These are phyloP conservation scores for Drosophila micromelanica DNA, from an alignment of 1,140 invertebrate genomes.

Conservation along the genomic window DNA sequence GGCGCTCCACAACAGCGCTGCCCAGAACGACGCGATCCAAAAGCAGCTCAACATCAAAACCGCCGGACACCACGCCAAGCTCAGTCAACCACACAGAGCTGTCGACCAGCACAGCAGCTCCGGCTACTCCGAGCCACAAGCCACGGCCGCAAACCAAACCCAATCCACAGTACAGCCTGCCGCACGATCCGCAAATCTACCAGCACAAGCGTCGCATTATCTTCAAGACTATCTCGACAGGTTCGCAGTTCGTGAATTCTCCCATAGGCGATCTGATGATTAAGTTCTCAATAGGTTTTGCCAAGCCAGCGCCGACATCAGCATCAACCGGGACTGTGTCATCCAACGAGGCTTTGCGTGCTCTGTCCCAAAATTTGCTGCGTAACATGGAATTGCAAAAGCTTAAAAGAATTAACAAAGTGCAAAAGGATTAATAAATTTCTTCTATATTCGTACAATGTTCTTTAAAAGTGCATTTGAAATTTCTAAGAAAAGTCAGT, in stretches of 20 bases:
- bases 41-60: conserved; percentile 7
- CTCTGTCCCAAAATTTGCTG: conserved; percentile 55
- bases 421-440: conserved; percentile 41
- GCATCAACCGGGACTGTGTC: conserved; percentile 3
- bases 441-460: conserved; percentile 2
- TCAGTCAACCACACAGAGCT: conserved; percentile 27
- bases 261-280: conserved; percentile 78
- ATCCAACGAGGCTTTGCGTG: conserved; percentile 48
- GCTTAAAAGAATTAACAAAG: conserved; percentile 45
- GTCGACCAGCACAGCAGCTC: conserved; percentile 7
- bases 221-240: conserved; percentile 76
- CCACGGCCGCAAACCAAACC: conserved; percentile 16
- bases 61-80: conserved; percentile 7
- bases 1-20: conserved; percentile 38
- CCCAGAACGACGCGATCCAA: conserved; percentile 51
- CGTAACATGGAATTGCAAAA: conserved; percentile 62
- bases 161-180: conserved; percentile 28
- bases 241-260: conserved; percentile 72
- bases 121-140: conserved; percentile 2
- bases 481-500: background rate
- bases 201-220: conserved; percentile 75
- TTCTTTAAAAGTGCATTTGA: background rate
- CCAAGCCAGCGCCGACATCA: conserved; percentile 43
- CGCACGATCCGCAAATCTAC: conserved; percentile 56
- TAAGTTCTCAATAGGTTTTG: conserved; percentile 76